These are phyloP conservation scores for Apodemia zela DNA, from an alignment of 2,888 invertebrate species.

Conservation along the genomic window DNA sequence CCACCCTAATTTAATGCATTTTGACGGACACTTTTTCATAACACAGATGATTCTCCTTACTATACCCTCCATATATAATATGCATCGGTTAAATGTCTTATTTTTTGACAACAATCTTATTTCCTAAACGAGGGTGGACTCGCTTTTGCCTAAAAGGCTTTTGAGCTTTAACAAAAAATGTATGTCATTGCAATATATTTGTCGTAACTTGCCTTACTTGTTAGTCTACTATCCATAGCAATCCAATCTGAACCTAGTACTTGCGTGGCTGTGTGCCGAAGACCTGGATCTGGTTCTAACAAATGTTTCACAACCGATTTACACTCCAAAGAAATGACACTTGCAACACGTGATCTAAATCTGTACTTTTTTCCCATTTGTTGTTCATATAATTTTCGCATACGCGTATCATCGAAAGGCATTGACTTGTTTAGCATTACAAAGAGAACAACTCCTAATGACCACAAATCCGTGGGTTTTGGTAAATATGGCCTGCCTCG, in stretches of 20 bases:
- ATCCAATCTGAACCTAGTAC: conserved; percentile 83
- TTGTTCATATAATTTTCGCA: conserved; percentile 84
- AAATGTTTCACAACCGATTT: conserved; percentile 83
- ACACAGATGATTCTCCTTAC: no score
- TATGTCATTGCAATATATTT: background rate
- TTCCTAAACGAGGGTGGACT: no score
- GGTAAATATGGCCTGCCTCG: conserved; percentile 87
- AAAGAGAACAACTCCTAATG: conserved; percentile 88
- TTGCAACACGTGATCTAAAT: conserved; percentile 81
- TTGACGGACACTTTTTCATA: no score
- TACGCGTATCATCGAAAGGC: conserved; percentile 90
- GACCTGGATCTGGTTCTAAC: conserved; percentile 84
- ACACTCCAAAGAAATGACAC: conserved; percentile 78
- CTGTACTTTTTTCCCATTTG: conserved; percentile 83
- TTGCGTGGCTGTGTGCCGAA: conserved; percentile 80
- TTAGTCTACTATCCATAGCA: conserved; percentile 83
- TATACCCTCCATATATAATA: no score
- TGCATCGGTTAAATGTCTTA: no score
- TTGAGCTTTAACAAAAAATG: background rate
- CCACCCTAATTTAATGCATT: no score
- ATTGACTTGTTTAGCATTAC: conserved; percentile 91
- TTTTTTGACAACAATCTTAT: no score
- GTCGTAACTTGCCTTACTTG: conserved; percentile 45
- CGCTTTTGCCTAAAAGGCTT: background rate
- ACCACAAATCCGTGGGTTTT: conserved; percentile 89